Evolutionary conservation across 1,140 invertebrate species (phyloP).

Genomic region (Andrena cerasifolii): DNA sequence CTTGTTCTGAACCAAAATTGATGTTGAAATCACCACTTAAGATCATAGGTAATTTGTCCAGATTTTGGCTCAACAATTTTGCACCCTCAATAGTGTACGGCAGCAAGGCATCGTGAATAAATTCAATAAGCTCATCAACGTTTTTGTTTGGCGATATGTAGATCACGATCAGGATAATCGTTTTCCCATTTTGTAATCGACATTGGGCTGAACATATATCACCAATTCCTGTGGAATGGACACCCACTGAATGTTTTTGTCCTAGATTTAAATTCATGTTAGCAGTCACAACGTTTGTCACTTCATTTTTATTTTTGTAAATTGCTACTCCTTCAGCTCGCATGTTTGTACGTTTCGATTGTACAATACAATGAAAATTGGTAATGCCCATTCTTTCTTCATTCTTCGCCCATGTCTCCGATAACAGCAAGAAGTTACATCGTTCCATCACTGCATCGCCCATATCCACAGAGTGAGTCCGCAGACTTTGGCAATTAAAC

Average conservation of each 20-base stretch:
- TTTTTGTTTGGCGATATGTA: neutral
- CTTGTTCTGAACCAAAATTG: neutral
- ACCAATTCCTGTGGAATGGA: neutral
- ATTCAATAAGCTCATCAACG: constrained; percentile 2
- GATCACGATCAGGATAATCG: neutral
- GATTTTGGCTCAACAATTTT: constrained; percentile 5
- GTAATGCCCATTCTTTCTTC: neutral
- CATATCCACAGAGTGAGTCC: neutral
- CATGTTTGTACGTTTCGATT: neutral
- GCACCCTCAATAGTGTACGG: neutral
- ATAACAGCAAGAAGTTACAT: neutral
- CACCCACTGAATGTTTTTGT: neutral
- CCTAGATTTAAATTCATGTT: neutral
- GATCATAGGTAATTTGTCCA: constrained; percentile 17
- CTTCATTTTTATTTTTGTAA: neutral
- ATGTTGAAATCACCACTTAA: constrained; percentile 36
- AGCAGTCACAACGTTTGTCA: neutral
- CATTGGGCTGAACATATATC: neutral
- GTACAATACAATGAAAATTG: neutral
- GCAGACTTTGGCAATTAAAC: neutral
- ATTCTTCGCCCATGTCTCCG: neutral
- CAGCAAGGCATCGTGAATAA: neutral
- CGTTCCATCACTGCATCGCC: neutral
- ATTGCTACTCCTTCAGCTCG: neutral
- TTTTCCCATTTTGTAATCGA: neutral